Conservation (phyloP, 1,140 invertebrate genomes). For the Papilio aristodemus region DNA sequence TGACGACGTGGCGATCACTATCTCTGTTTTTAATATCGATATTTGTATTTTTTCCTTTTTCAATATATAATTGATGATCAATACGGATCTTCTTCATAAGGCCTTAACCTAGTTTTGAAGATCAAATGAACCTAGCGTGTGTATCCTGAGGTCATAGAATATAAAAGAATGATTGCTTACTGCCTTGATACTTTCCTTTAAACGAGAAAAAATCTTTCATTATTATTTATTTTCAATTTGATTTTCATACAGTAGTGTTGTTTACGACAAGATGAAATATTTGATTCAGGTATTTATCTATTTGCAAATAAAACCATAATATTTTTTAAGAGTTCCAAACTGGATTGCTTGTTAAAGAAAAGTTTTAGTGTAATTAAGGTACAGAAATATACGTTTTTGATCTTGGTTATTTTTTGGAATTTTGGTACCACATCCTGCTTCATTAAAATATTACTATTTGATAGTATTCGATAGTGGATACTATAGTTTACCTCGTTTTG, state of each 20-base stretch:
- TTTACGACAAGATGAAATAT: slow-evolving; percentile 19
- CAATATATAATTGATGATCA: background rate
- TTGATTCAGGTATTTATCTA: slow-evolving; percentile 11
- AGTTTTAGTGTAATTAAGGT: background rate
- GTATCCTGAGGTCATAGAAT: slow-evolving; percentile 29
- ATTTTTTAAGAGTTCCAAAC: background rate
- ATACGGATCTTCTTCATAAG: slow-evolving; percentile 11
- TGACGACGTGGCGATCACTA: too few relatives aligned
- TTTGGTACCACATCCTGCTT: too few relatives aligned
- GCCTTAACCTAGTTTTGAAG: slow-evolving; percentile 37
- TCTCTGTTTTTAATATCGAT: too few relatives aligned
- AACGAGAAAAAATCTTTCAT: slow-evolving; percentile 15
- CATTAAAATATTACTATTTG: too few relatives aligned
- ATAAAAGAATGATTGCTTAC: background rate
- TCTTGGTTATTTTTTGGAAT: slow-evolving; percentile 18
- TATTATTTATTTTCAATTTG: slow-evolving; percentile 37
- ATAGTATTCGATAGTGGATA: too few relatives aligned
- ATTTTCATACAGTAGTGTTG: slow-evolving; percentile 28
- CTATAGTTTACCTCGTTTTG: too few relatives aligned
- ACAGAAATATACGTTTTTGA: slow-evolving; percentile 1
- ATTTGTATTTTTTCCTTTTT: background rate
- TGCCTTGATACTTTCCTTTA: slow-evolving; percentile 27
- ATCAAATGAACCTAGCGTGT: slow-evolving; percentile 36
- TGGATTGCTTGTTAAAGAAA: background rate
- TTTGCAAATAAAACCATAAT: background rate